Evolutionary conservation across 37 sponge, comb jelly and placozoan species (phyloP).

Genomic region (Ianthella basta): DNA sequence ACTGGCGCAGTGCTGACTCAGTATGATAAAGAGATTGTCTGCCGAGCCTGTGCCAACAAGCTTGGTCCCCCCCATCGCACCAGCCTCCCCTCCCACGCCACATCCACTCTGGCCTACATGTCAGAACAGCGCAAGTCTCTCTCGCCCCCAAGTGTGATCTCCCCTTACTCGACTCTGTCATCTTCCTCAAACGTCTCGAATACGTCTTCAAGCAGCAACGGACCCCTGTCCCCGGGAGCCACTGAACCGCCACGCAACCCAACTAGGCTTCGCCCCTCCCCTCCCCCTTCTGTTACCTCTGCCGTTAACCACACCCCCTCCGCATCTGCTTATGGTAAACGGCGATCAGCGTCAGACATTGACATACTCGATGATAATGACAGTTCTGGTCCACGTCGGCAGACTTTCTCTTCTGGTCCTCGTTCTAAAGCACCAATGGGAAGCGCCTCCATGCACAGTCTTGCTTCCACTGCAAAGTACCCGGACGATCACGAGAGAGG

Average conservation of each 20-base stretch:
- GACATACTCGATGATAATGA: too few species aligned
- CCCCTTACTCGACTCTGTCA: background rate
- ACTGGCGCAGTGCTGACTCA: conserved; percentile 80
- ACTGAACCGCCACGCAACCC: too few species aligned
- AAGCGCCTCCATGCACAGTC: too few species aligned
- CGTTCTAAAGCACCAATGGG: too few species aligned
- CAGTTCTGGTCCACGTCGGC: too few species aligned
- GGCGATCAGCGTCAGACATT: too few species aligned
- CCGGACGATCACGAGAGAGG: too few species aligned
- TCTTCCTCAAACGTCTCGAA: background rate
- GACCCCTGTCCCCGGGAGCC: background rate
- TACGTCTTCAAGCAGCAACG: conserved; percentile 18
- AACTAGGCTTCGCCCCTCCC: background rate
- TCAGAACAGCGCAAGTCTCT: background rate
- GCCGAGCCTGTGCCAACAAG: conserved; percentile 56
- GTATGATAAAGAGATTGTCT: conserved; percentile 74
- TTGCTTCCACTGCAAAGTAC: too few species aligned
- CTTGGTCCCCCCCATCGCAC: background rate
- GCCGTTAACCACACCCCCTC: too few species aligned
- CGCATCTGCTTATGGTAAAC: too few species aligned
- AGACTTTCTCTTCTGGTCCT: too few species aligned
- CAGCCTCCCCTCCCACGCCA: background rate
- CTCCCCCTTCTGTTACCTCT: background rate
- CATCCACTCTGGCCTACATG: background rate
- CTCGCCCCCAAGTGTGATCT: background rate